A percentile compares a stretch with the other conserved stretches of the same genome.
Conservation (phyloP, 2,888 invertebrate genomes). For the Argynnis bischoffii region DNA sequence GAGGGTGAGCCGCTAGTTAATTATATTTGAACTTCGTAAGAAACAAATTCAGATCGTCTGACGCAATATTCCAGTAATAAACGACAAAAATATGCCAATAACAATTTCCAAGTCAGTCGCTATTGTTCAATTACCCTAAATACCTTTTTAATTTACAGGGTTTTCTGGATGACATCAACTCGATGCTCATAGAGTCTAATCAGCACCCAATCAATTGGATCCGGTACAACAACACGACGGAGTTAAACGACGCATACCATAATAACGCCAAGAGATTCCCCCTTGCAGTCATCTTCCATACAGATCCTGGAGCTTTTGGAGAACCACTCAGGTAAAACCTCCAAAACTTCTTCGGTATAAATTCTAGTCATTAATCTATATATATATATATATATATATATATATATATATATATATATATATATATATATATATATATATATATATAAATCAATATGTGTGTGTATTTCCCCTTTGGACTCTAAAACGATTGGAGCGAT, state of each 20-base stretch:
- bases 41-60: too few species aligned
- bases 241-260: conserved; percentile 87
- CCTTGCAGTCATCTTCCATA: conserved; percentile 87
- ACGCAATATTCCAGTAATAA: not conserved
- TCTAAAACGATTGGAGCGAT: too few species aligned
- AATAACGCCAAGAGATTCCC: conserved; percentile 85
- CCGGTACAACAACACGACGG: conserved; percentile 84
- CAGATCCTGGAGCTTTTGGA: conserved; percentile 63
- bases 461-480: too few species aligned
- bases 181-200: conserved; percentile 79
- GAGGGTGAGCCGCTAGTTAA: too few species aligned
- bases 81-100: not conserved
- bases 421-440: too few species aligned
- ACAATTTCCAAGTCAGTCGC: not conserved
- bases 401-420: too few species aligned
- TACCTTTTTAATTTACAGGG: conserved; percentile 59
- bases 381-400: too few species aligned
- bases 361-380: too few species aligned
- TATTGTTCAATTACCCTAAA: not conserved
- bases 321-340: conserved; percentile 72
- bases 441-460: too few species aligned
- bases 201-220: conserved; percentile 84
- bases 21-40: too few species aligned
- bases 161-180: conserved; percentile 85
- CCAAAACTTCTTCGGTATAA: not conserved